Conservation (phyloP, 2,797 vertebrate genomes). For the Danio aesculapii region DNA sequence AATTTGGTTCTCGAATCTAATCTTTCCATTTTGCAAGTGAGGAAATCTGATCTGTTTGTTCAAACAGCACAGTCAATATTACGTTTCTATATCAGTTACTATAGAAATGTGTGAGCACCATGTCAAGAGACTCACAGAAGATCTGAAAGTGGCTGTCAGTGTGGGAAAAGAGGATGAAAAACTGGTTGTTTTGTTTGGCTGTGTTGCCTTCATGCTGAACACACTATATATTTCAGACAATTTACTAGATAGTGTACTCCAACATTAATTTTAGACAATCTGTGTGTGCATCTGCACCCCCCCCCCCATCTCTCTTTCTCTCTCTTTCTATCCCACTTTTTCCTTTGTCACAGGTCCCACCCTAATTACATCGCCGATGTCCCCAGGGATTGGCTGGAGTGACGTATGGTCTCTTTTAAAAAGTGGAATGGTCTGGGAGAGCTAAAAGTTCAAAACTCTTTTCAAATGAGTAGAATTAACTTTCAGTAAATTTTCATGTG, state of each 20-base stretch:
- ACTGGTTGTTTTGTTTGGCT: background rate
- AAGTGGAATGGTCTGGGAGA: too few species aligned
- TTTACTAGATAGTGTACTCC: background rate
- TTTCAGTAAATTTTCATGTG: too few species aligned
- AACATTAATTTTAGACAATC: too few species aligned
- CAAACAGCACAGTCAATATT: background rate
- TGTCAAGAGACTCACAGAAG: background rate
- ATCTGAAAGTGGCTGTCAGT: background rate
- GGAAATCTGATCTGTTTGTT: slow-evolving; percentile 22
- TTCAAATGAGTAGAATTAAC: too few species aligned
- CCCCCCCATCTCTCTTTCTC: too few species aligned
- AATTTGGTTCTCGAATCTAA: background rate
- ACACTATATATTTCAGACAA: background rate
- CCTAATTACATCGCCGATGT: too few species aligned
- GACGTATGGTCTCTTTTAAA: too few species aligned
- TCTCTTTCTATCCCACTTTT: too few species aligned
- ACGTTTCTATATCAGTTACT: background rate
- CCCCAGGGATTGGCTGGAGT: too few species aligned
- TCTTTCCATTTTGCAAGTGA: background rate
- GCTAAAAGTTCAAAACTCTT: too few species aligned
- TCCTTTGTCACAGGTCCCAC: too few species aligned
- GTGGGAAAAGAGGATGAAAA: background rate
- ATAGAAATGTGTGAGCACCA: background rate
- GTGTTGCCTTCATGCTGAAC: background rate
- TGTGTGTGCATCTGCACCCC: too few species aligned